Base-by-base conservation (phyloP, 2,113 vertebrate genomes). In the Mixornis gularis region DNA sequence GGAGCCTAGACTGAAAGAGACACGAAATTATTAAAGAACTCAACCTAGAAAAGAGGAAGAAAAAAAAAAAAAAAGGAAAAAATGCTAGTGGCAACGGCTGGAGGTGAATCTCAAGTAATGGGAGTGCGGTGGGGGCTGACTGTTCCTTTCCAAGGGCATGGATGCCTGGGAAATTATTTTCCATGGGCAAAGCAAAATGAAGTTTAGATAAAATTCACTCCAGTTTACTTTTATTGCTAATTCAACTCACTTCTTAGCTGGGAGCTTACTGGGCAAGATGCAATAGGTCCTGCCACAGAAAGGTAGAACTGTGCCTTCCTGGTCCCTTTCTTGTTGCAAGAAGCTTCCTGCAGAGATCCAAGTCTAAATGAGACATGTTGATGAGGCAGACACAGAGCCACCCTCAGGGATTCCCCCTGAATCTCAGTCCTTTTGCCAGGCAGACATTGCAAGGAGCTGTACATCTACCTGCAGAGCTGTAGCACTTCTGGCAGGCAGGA, bases 1-100 rank as follows among this genome's bases (percentile, higher is more conserved):
- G 92, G 26, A 95, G 94, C 55, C 85, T 55, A 77, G 76, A 82
- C 82, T 95, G 87, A 96, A 95, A 96, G 94, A 95, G 82, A 93
- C 83, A 85, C 2, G 0, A 66, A 93, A 83, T 70, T 94, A 90
- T 83, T 91, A 95, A 91, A 95, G 94, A 90, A 49, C 40, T 85
- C 68, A 89, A 87, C 73, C 73, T 68, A 91, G 91, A 94, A 92
- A 94, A 64, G 59, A 79, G 40, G 9, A 20, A n/a, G n/a, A 6
- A 20, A 44, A 44, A 53, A 82, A 79, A 52, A 84, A 77, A 68
- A 69, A 77, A 56, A 24, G 3, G 1, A 24, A 73, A 86, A 79
- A 48, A 59, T 43, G 30, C 51, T 62, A 84, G 79, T 64, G 80
- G 72, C 1, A 0, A 68, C 0, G n/a, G 52, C 87, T 90, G 90